Percentiles rank a stretch among this genome's conserved stretches.
phyloP scores from a whole-genome alignment of 2,113 vertebrate genomes.

The Takifugu flavidus region DNA sequence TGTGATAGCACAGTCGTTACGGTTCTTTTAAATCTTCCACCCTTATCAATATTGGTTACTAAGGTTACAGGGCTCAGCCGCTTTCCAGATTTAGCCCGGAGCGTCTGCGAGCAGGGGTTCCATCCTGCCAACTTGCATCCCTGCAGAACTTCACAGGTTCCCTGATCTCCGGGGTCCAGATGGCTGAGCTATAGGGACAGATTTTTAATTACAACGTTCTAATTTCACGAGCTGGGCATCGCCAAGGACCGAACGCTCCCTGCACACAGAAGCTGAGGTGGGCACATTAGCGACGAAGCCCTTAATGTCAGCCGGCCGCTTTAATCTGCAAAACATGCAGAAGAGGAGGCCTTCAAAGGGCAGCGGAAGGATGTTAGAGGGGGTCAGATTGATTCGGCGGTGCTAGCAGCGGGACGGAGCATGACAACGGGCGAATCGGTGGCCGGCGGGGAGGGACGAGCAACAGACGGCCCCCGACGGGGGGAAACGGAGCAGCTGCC shows the following conservation, averaged over 20 bases:
- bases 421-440: slow-evolving; percentile 12
- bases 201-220: slow-evolving; percentile 68
- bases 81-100: neutral
- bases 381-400: slow-evolving; percentile 45
- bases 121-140: slow-evolving; percentile 21
- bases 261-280: slow-evolving; percentile 33
- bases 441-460: slow-evolving; percentile 38
- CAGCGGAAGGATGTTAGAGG: slow-evolving; percentile 40
- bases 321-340: slow-evolving; percentile 25
- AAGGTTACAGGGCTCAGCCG: neutral
- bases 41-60: neutral
- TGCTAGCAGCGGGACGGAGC: slow-evolving; percentile 42
- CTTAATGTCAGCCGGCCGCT: slow-evolving; percentile 48
- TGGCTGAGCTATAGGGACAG: slow-evolving; percentile 51
- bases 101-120: slow-evolving; percentile 13
- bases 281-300: slow-evolving; percentile 17
- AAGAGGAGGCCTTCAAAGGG: slow-evolving; percentile 38
- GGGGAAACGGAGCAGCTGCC: slow-evolving; percentile 43
- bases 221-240: slow-evolving; percentile 57
- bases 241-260: slow-evolving; percentile 48
- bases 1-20: neutral
- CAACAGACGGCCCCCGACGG: slow-evolving; percentile 42
- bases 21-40: neutral
- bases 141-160: slow-evolving; percentile 46
- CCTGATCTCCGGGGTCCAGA: slow-evolving; percentile 60